phyloP scores from a whole-genome alignment of 2,888 invertebrate species.

The Rotaria macrura region DNA sequence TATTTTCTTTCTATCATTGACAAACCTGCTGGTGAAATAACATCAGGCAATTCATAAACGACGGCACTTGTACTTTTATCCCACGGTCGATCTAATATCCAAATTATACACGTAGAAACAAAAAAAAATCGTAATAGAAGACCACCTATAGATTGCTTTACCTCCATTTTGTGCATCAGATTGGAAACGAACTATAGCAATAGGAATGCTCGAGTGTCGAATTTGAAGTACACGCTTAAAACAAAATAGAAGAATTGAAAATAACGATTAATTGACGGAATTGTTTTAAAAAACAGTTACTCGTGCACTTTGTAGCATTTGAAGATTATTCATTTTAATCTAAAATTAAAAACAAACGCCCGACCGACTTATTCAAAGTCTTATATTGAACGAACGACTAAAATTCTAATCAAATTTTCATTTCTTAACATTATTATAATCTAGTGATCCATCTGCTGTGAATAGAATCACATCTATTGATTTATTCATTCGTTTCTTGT shows the following conservation, averaged over 20 bases:
- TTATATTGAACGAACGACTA: too few relatives aligned
- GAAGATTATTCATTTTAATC: not conserved
- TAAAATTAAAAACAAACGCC: not conserved
- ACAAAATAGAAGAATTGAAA: not conserved
- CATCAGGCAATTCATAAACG: not conserved
- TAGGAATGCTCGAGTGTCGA: not conserved
- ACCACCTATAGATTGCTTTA: not conserved
- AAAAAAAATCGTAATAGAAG: not conserved
- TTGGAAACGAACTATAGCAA: not conserved
- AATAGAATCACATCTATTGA: too few relatives aligned
- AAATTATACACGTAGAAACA: not conserved
- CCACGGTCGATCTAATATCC: not conserved
- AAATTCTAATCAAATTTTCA: too few relatives aligned
- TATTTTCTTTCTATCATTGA: not conserved
- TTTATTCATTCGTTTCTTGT: too few relatives aligned
- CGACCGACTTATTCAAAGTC: too few relatives aligned
- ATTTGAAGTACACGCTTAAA: not conserved
- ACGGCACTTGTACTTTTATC: not conserved
- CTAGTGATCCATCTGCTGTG: too few relatives aligned
- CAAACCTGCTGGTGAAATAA: not conserved
- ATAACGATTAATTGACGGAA: not conserved
- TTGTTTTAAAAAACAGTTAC: not conserved
- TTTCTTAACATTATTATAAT: too few relatives aligned
- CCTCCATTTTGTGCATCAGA: not conserved
- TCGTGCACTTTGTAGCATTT: not conserved